These are phyloP conservation scores for Podiceps cristatus DNA, from an alignment of 2,113 vertebrate genomes.

Conservation along the genomic window DNA sequence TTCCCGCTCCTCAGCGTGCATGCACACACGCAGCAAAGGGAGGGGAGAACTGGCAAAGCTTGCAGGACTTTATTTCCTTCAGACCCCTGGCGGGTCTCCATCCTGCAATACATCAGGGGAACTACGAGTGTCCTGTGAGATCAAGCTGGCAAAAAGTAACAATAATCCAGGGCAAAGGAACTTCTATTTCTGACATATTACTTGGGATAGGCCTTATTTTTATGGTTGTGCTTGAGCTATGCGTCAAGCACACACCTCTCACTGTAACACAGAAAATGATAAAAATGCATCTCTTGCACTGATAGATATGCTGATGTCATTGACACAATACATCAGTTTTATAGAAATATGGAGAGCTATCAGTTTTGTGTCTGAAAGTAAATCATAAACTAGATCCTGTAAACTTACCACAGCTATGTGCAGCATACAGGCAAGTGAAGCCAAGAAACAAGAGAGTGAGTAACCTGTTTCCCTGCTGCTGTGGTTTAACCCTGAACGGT, in stretches of 20 bases:
- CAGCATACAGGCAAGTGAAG: neutral
- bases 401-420: neutral
- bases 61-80: neutral
- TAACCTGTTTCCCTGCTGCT: no score
- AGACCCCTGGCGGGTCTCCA: slow-evolving; percentile 3
- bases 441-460: no score
- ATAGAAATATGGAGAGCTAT: neutral
- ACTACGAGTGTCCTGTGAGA: neutral
- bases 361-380: neutral
- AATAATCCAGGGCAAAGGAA: neutral
- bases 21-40: neutral
- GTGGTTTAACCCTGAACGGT: no score
- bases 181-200: neutral
- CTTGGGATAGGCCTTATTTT: neutral
- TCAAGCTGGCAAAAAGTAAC: neutral
- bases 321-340: neutral
- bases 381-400: neutral
- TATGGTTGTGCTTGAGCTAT: neutral
- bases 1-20: neutral
- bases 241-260: neutral
- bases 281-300: neutral
- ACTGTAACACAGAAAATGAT: neutral
- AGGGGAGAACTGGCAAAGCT: slow-evolving; percentile 10
- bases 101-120: neutral
- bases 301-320: neutral